phyloP scores from a whole-genome alignment of 2,113 vertebrate genomes.

The Oplegnathus fasciatus region DNA sequence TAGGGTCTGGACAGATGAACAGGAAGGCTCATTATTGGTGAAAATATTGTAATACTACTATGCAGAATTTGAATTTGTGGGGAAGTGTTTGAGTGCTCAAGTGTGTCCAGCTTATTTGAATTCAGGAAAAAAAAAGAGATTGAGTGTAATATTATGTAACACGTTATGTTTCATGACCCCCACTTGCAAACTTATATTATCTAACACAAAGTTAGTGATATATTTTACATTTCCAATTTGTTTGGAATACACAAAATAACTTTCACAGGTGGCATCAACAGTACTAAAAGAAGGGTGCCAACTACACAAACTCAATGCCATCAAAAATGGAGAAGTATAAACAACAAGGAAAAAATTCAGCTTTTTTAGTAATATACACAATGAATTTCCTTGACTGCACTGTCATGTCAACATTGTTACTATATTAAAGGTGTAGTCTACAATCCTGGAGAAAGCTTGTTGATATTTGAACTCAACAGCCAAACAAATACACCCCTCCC shows the following conservation, averaged over 20 bases:
- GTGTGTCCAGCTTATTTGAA: background rate
- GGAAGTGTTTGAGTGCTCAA: background rate
- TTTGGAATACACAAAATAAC: too few species aligned
- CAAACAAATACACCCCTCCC: too few species aligned
- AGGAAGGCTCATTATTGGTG: background rate
- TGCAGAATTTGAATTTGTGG: background rate
- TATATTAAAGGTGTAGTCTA: too few species aligned
- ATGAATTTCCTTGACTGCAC: background rate
- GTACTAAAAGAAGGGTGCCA: background rate
- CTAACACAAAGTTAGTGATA: background rate
- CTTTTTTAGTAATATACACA: too few species aligned
- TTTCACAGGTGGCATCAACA: background rate
- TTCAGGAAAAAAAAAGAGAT: background rate
- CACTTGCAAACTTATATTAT: background rate
- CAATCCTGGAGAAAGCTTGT: too few species aligned
- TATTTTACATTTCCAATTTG: background rate
- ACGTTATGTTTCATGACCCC: background rate
- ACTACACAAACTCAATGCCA: background rate
- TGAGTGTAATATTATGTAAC: too few species aligned
- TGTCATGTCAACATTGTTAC: too few species aligned
- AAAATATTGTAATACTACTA: background rate
- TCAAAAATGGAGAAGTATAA: background rate
- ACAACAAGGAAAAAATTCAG: background rate
- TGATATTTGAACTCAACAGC: too few species aligned
- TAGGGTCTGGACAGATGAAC: conserved; percentile 85